These are phyloP conservation scores for Invenusta paracnida DNA, from an alignment of 2,888 invertebrate genomes.

Conservation along the genomic window DNA sequence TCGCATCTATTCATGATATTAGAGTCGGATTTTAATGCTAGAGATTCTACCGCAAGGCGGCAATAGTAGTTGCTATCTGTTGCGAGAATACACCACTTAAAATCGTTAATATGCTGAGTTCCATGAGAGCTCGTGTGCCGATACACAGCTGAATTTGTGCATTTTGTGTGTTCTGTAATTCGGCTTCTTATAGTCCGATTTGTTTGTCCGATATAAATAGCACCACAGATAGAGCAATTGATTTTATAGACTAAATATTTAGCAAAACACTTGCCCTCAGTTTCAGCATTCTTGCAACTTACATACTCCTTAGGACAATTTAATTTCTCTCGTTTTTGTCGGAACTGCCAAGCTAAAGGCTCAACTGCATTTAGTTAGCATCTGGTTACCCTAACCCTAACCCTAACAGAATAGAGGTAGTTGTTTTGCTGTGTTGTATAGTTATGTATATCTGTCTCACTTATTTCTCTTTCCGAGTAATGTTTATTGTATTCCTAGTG, in stretches of 20 bases:
- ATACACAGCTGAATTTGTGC: not conserved
- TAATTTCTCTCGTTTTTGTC: too few relatives aligned
- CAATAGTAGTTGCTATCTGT: not conserved
- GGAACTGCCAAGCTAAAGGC: too few relatives aligned
- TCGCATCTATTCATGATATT: not conserved
- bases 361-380: too few relatives aligned
- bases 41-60: not conserved
- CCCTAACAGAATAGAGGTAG: too few relatives aligned
- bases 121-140: not conserved
- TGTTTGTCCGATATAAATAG: not conserved
- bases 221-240: not conserved
- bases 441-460: too few relatives aligned
- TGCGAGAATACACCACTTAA: not conserved
- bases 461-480: too few relatives aligned
- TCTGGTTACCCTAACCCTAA: too few relatives aligned
- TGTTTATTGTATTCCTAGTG: too few relatives aligned
- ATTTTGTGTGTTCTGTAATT: not conserved
- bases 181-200: not conserved
- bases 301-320: not conserved
- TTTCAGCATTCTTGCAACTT: not conserved
- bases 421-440: too few relatives aligned
- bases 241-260: not conserved
- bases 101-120: not conserved
- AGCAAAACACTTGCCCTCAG: not conserved
- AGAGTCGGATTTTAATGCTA: not conserved